Evolutionary conservation across 2,888 invertebrate species (phyloP).

Genomic region (Eumerus sabulonum): DNA sequence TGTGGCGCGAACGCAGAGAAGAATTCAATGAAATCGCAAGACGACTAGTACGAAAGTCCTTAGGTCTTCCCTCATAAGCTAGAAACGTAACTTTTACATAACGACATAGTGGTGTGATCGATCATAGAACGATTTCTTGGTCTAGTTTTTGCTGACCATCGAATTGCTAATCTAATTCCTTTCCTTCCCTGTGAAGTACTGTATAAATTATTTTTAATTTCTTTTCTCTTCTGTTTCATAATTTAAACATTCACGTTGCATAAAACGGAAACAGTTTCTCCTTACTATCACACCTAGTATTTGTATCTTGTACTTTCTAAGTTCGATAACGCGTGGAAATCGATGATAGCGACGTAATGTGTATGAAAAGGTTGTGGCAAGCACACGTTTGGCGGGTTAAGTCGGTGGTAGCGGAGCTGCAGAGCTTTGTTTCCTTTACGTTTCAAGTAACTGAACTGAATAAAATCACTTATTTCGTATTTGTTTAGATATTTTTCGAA

Average conservation of each 20-base stretch:
- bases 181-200: constrained; percentile 13
- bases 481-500: neutral
- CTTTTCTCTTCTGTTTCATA: too few relatives aligned
- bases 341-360: neutral
- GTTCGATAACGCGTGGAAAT: too few relatives aligned
- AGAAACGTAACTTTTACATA: neutral
- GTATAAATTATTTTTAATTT: constrained; percentile 22
- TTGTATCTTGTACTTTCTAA: constrained; percentile 54
- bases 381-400: too few relatives aligned
- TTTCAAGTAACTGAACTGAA: constrained; percentile 45
- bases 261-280: constrained; percentile 31
- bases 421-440: too few relatives aligned
- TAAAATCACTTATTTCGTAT: constrained; percentile 12
- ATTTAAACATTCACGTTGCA: constrained; percentile 16
- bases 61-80: constrained; percentile 82
- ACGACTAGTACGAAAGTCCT: constrained; percentile 92
- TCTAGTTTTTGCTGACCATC: constrained; percentile 18
- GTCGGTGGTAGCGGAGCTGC: too few relatives aligned
- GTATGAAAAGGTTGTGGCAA: too few relatives aligned
- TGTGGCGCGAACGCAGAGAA: constrained; percentile 97
- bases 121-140: constrained; percentile 36
- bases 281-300: constrained; percentile 36
- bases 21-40: constrained; percentile 97
- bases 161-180: constrained; percentile 28
- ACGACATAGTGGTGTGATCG: constrained; percentile 41